Base-by-base conservation (phyloP, 2,888 invertebrate genomes). In the Drosophila recens region DNA sequence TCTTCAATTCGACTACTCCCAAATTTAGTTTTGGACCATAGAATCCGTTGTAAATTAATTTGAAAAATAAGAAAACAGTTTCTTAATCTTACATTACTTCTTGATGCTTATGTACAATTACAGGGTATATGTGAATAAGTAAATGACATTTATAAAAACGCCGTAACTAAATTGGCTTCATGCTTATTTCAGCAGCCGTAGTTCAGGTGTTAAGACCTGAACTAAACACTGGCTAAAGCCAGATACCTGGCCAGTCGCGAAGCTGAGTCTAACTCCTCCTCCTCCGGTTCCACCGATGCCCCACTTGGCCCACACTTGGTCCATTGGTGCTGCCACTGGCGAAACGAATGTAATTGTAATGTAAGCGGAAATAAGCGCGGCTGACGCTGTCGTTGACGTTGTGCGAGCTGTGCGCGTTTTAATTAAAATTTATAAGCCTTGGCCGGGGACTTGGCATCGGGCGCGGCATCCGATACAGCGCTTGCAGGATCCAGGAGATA, bases 361-460 rank as follows among this genome's bases (percentile, higher is more conserved):
- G 88, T 85, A 85, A 85, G 86, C 88, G 84, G 84, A 85, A 85
- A 87, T 85, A 87, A 87, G 83, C 88, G 66, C 72, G 76, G 49
- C 78, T 56, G 48, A 23, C 43, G 56, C 23, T 57, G 52, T 58
- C 63, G 75, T 63, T 65, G 82, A 63, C 62, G 78, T 58, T 43
- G 52, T 36, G 70, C 48, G 73, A 45, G 74, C 73, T 79, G 73
- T 67, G 78, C 80, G 89, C 78, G 72, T 89, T 87, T 87, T 87
- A 87, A 87, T 87, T 87, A 87, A 87, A 87, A 89, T 87, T 89
- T 87, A 87, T 89, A 89, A 89, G 89, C 86, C 89, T 80, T 79
- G 75, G 89, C 73, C 67, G 78, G 84, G 86, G 80, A 80, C 87
- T 86, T 88, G 75, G 86, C 75, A 72, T 48, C 58, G 49, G 63